Percentiles rank a stretch among this genome's conserved stretches.
phyloP scores from a whole-genome alignment of 2,113 vertebrate genomes.

The Naja naja region DNA sequence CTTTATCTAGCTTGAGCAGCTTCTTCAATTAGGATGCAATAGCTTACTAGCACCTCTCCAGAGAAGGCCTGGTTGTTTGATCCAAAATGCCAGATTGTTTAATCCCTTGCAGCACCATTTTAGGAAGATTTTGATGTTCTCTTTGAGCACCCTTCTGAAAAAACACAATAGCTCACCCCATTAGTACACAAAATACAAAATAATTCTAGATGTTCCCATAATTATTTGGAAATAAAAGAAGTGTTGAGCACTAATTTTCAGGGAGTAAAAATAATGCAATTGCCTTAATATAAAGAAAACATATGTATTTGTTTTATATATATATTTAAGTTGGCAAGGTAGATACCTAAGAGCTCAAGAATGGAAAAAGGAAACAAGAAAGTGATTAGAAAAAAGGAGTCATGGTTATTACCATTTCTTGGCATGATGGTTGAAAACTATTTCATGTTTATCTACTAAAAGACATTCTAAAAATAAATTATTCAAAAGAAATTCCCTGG shows the following conservation, averaged over 20 bases:
- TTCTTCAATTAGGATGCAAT: not conserved
- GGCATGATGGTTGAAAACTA: not conserved
- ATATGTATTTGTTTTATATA: not conserved
- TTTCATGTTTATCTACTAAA: not conserved
- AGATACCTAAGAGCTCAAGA: not conserved
- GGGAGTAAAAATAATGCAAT: not conserved
- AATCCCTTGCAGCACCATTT: not conserved
- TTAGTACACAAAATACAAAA: not conserved
- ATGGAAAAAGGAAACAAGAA: not conserved
- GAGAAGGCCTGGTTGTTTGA: not conserved
- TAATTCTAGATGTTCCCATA: not conserved
- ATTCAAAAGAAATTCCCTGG: slow-evolving; percentile 5
- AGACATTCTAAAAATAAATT: not conserved
- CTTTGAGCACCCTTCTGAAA: not conserved
- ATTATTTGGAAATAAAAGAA: not conserved
- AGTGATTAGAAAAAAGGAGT: slow-evolving; percentile 4
- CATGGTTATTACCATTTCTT: not conserved
- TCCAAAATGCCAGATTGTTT: not conserved
- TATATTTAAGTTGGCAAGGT: not conserved
- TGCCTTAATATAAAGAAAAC: not conserved
- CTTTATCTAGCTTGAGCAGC: not conserved
- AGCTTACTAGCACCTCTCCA: not conserved
- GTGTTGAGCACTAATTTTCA: not conserved
- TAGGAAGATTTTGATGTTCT: not conserved
- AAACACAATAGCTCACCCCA: not conserved